Percentiles rank a stretch among this genome's conserved stretches.
These are phyloP conservation scores for Daktulosphaira vitifoliae DNA, from an alignment of 1,140 invertebrate genomes.

Conservation along the genomic window DNA sequence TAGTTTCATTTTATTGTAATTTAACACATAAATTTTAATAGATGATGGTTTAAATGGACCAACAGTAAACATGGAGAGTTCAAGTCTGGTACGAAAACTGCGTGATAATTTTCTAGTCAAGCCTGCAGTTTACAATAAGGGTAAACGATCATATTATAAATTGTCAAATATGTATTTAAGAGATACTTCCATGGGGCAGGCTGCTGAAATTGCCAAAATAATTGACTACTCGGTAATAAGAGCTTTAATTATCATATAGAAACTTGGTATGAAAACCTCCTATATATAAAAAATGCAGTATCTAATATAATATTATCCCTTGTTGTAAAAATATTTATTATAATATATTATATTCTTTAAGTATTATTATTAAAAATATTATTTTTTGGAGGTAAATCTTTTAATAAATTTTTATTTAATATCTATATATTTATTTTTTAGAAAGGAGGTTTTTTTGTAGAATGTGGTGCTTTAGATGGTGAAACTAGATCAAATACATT, in stretches of 20 bases:
- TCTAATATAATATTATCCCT: too few relatives aligned
- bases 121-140: conserved; percentile 1
- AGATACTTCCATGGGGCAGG: conserved; percentile 18
- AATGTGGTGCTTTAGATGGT: conserved; percentile 49
- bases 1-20: not conserved
- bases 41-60: conserved; percentile 16
- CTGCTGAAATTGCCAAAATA: conserved; percentile 15
- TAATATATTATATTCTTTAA: too few relatives aligned
- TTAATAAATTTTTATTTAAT: conserved; percentile 1
- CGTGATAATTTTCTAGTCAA: not conserved
- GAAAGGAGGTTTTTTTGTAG: conserved; percentile 49
- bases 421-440: conserved; percentile 38
- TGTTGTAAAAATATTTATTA: too few relatives aligned
- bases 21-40: not conserved
- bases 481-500: conserved; percentile 49
- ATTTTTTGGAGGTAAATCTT: too few relatives aligned
- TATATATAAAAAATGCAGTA: not conserved
- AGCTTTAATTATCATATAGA: not conserved
- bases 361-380: too few relatives aligned
- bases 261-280: not conserved
- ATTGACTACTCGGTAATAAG: conserved; percentile 15
- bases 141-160: not conserved
- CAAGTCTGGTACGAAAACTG: not conserved
- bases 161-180: not conserved
- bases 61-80: not conserved